Evolutionary conservation across 2,888 invertebrate species (phyloP).

Genomic region (Seira sanloemensis): DNA sequence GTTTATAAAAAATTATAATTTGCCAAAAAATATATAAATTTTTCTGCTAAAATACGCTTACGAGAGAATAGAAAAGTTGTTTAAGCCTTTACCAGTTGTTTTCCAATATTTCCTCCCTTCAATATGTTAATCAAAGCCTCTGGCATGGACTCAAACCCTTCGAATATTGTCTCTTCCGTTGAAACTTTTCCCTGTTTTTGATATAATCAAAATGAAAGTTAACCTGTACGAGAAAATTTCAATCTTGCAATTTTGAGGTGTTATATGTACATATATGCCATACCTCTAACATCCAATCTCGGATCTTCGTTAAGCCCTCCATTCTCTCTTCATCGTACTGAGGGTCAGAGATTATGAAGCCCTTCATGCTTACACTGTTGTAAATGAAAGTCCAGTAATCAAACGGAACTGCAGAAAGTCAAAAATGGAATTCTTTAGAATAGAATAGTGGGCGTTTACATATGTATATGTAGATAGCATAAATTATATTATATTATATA

Average conservation of each 20-base stretch:
- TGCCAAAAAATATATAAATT: no score
- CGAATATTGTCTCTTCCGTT: conserved; percentile 82
- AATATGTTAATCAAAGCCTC: conserved; percentile 82
- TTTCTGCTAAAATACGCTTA: no score
- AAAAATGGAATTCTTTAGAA: neutral
- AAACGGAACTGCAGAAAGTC: conserved; percentile 44
- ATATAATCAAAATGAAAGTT: no score
- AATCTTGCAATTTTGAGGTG: no score
- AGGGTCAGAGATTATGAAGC: conserved; percentile 21
- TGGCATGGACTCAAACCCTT: conserved; percentile 86
- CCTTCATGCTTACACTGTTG: conserved; percentile 44
- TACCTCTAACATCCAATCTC: conserved; percentile 42
- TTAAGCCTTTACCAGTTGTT: conserved; percentile 82
- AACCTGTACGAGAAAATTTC: no score
- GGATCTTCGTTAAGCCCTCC: conserved; percentile 16
- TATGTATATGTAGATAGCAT: neutral
- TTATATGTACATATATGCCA: no score
- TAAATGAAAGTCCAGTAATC: conserved; percentile 46
- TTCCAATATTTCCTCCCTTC: conserved; percentile 83
- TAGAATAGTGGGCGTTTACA: neutral
- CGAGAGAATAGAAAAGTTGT: no score
- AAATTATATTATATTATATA: neutral
- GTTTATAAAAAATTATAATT: no score
- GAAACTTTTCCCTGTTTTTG: conserved; percentile 83
- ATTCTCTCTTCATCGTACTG: conserved; percentile 39